phyloP scores from a whole-genome alignment of 2,888 invertebrate genomes.

The Argynnis bischoffii region DNA sequence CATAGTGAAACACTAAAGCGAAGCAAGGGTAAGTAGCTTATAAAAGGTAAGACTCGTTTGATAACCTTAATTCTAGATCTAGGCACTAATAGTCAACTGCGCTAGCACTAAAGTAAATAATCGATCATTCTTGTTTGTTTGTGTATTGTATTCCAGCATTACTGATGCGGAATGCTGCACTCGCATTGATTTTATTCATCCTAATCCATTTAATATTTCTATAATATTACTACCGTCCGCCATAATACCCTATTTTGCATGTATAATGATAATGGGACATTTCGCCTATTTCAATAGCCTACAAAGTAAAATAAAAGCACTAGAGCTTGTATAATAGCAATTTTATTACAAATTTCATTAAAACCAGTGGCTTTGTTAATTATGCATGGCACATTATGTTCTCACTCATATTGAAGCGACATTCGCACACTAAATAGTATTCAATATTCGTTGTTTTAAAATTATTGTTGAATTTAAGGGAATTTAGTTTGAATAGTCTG shows the following conservation, averaged over 20 bases:
- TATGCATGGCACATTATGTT: slow-evolving; percentile 36
- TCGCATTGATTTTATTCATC: slow-evolving; percentile 10
- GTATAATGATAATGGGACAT: slow-evolving; percentile 16
- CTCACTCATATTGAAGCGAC: slow-evolving; percentile 32
- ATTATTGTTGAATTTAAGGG: slow-evolving; percentile 31
- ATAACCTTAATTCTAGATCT: no score
- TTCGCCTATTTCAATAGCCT: slow-evolving; percentile 23
- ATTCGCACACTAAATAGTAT: slow-evolving; percentile 35
- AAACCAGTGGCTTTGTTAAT: slow-evolving; percentile 39
- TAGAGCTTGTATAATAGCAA: slow-evolving; percentile 24
- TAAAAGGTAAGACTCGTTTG: no score
- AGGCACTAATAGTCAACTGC: no score
- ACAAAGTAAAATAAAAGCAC: slow-evolving; percentile 25
- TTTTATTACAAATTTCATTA: slow-evolving; percentile 37
- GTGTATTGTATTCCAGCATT: neutral
- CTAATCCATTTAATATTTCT: slow-evolving; percentile 19
- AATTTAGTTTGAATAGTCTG: slow-evolving; percentile 20
- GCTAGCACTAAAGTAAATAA: no score
- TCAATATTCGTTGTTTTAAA: slow-evolving; percentile 36
- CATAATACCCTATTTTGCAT: slow-evolving; percentile 23
- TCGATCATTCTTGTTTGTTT: neutral
- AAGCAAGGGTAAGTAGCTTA: no score
- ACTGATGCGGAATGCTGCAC: neutral
- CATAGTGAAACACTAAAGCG: no score
- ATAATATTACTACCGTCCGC: slow-evolving; percentile 21